phyloP scores from a whole-genome alignment of 2,888 invertebrate species.

The Epirrhoe tristata region DNA sequence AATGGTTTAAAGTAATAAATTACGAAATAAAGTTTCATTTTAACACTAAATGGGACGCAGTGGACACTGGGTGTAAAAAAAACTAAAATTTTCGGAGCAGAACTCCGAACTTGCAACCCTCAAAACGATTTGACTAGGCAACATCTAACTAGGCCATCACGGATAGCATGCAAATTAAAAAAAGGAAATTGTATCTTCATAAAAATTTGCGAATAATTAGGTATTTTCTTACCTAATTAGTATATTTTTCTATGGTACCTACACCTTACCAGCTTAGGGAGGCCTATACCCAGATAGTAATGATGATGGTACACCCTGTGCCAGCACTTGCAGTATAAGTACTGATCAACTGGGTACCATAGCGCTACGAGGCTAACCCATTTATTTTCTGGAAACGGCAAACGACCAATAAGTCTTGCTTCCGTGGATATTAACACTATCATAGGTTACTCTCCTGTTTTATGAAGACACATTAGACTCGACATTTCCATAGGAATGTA shows the following conservation, averaged over 20 bases:
- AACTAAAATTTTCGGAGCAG: too few relatives aligned
- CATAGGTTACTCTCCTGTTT: constrained; percentile 82
- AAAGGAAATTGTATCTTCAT: too few relatives aligned
- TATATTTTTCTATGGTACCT: too few relatives aligned
- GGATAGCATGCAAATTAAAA: too few relatives aligned
- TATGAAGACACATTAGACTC: constrained; percentile 82
- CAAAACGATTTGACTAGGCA: too few relatives aligned
- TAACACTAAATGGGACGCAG: constrained; percentile 32
- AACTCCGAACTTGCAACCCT: too few relatives aligned
- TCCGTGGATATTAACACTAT: constrained; percentile 84
- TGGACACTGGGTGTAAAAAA: constrained; percentile 20
- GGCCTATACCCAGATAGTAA: too few relatives aligned
- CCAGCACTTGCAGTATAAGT: constrained; percentile 43
- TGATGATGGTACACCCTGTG: constrained; percentile 32
- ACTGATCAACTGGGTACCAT: constrained; percentile 44
- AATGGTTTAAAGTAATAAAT: constrained; percentile 44
- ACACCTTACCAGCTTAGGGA: too few relatives aligned
- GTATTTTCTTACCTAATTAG: too few relatives aligned
- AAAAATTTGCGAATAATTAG: too few relatives aligned
- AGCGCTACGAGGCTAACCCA: constrained; percentile 66
- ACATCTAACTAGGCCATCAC: too few relatives aligned
- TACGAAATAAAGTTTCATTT: constrained; percentile 46
- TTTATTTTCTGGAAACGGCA: constrained; percentile 79
- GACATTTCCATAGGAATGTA: constrained; percentile 73
- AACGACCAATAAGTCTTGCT: constrained; percentile 84